These are phyloP conservation scores for Euwallacea fornicatus DNA, from an alignment of 1,140 invertebrate species.

Conservation along the genomic window DNA sequence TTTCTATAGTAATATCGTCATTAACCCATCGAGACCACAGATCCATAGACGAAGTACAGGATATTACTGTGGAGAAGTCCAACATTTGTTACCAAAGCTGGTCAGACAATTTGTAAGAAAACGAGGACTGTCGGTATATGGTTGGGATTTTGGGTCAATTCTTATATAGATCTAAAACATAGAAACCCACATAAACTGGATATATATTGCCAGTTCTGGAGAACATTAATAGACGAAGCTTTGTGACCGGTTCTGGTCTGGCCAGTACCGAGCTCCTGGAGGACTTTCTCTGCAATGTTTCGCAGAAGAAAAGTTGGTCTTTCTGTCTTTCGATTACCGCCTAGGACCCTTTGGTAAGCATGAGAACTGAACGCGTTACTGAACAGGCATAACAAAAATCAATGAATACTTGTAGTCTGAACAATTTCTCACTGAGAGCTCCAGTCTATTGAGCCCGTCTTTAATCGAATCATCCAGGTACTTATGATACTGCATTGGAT, in stretches of 20 bases:
- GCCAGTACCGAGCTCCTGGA: conserved; percentile 1
- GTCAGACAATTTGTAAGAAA: conserved; percentile 18
- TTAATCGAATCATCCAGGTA: too few relatives aligned
- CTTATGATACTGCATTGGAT: too few relatives aligned
- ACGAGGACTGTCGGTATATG: conserved; percentile 34
- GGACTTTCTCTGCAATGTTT: conserved; percentile 16
- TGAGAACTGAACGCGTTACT: neutral
- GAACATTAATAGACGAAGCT: conserved; percentile 26
- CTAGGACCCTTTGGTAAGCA: conserved; percentile 28
- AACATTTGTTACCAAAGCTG: conserved; percentile 33
- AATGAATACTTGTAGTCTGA: too few relatives aligned
- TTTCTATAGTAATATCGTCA: too few relatives aligned
- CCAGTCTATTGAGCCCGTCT: too few relatives aligned
- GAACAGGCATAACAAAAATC: neutral
- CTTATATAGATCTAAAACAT: neutral
- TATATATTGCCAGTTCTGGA: conserved; percentile 20
- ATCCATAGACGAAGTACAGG: conserved; percentile 34
- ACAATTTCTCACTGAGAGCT: too few relatives aligned
- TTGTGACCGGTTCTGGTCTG: conserved; percentile 26
- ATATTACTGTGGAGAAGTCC: conserved; percentile 27
- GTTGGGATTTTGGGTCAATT: neutral
- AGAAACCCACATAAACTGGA: conserved; percentile 8
- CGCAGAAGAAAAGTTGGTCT: conserved; percentile 19
- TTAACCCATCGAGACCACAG: conserved; percentile 31
- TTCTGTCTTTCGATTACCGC: conserved; percentile 29